Percentiles rank a stretch among this genome's conserved stretches.
These are phyloP conservation scores for Corticium candelabrum DNA, from an alignment of 37 sponge, comb jelly and placozoan species.

Conservation along the genomic window DNA sequence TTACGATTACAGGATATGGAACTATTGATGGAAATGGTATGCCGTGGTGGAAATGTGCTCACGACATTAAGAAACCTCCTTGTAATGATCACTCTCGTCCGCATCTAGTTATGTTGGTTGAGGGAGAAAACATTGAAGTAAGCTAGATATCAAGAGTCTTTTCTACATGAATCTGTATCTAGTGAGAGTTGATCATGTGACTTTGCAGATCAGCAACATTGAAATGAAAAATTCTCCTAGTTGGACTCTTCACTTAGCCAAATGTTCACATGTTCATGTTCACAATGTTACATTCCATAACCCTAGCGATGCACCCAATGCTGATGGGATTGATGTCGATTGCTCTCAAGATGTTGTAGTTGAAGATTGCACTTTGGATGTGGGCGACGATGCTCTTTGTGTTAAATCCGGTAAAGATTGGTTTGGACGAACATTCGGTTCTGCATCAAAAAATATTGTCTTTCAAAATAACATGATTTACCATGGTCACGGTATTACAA, in stretches of 20 bases:
- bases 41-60: conserved; percentile 8
- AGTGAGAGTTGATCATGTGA: background rate
- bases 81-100: conserved; percentile 5
- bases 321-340: conserved; percentile 23
- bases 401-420: conserved; percentile 10
- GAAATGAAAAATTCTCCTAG: background rate
- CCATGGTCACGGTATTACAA: conserved; percentile 7
- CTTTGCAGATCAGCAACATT: background rate
- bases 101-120: background rate
- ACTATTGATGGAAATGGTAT: background rate
- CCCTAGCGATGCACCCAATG: conserved; percentile 19
- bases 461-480: background rate
- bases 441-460: background rate
- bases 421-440: background rate
- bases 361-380: background rate
- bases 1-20: background rate
- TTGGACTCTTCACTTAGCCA: conserved; percentile 1
- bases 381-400: background rate
- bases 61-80: background rate
- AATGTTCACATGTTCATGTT: background rate
- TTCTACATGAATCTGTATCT: background rate
- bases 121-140: background rate
- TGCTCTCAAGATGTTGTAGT: background rate
- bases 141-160: background rate
- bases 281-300: conserved; percentile 3